Percentiles rank a stretch among this genome's conserved stretches.
Conservation (phyloP, 2,888 invertebrate species). For the Sipha maydis region DNA sequence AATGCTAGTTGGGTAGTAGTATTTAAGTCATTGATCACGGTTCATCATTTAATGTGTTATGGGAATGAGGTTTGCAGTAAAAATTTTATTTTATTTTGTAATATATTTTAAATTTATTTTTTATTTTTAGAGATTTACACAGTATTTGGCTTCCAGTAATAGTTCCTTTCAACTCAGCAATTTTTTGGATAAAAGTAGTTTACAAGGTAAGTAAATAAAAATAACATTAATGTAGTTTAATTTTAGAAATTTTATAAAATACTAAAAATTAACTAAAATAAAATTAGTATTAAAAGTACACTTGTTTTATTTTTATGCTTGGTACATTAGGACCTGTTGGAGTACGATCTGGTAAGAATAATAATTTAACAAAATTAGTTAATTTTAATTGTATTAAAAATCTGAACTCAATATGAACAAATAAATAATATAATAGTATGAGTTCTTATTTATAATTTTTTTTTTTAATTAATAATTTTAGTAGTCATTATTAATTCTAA, state of each 20-base stretch:
- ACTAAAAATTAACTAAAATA: not conserved
- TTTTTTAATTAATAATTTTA: conserved; percentile 46
- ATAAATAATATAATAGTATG: not conserved
- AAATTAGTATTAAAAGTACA: conserved; percentile 47
- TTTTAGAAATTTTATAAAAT: conserved; percentile 1
- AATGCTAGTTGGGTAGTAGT: conserved; percentile 99
- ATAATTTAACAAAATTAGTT: conserved; percentile 42
- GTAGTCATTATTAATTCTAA: conserved; percentile 57
- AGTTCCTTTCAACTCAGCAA: conserved; percentile 98
- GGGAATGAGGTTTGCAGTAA: conserved; percentile 90
- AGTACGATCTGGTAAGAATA: conserved; percentile 58
- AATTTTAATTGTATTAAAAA: conserved; percentile 24
- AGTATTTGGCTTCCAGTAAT: conserved; percentile 99
- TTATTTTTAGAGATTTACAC: conserved; percentile 92
- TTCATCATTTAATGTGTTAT: conserved; percentile 99
- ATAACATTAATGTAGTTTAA: not conserved
- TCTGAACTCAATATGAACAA: not conserved
- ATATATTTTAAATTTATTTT: conserved; percentile 38
- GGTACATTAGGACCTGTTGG: conserved; percentile 59
- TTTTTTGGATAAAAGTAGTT: conserved; percentile 97
- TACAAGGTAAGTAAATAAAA: conserved; percentile 84
- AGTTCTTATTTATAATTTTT: conserved; percentile 33
- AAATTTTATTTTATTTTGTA: not conserved
- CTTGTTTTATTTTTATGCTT: conserved; percentile 62
- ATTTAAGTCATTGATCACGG: conserved; percentile 96